Evolutionary conservation across 2,797 vertebrate species (phyloP), one percentile per base, ranked within the genome.

Genomic region (Babyrousa celebensis): DNA sequence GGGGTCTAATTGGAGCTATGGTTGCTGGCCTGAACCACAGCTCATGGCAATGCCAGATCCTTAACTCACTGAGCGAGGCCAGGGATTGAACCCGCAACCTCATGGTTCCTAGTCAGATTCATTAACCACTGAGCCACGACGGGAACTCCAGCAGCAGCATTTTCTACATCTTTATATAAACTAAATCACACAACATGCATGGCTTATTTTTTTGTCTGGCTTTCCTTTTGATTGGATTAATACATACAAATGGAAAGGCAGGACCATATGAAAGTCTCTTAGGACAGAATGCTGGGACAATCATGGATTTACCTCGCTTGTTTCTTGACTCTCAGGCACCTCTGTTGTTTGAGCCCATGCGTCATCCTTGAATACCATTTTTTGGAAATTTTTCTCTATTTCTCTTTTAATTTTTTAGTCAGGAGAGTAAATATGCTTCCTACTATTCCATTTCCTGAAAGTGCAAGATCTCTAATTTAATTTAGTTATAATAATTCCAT

Each of bases 401-500:
- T 36, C 11, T 27, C 74, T n/a, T 40, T 27, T 15, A 72, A n/a
- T 52, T 43, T 40, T 56, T 90, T 58, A 58, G 32, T 58, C 17
- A 32, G 10, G 32, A 60, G 6, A 74, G n/a, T 43, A 75, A 65
- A 74, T 29, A 3, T 29, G 2, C 4, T 72, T 17, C 63, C 18
- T 43, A 9, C 23, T 70, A n/a, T 27, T 65, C 16, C 7, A 67
- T 52, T 83, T n/a, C 52, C n/a, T 16, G 18, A 1, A 62, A 67
- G 23, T 36, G 17, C 58, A 74, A 75, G 12, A 25, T 86, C 15
- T 71, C 6, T 65, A 11, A 86, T 60, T 67, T 40, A 18, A 68
- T 65, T 85, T 74, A 54, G 1, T 91, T 85, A 58, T 65, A 60
- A 77, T 89, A 96, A 71, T 17, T 90, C 17, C 52, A 77, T 67